Conservation (phyloP, 92 coral and sea anemone genomes). For the Parazoanthus atlanticus region DNA sequence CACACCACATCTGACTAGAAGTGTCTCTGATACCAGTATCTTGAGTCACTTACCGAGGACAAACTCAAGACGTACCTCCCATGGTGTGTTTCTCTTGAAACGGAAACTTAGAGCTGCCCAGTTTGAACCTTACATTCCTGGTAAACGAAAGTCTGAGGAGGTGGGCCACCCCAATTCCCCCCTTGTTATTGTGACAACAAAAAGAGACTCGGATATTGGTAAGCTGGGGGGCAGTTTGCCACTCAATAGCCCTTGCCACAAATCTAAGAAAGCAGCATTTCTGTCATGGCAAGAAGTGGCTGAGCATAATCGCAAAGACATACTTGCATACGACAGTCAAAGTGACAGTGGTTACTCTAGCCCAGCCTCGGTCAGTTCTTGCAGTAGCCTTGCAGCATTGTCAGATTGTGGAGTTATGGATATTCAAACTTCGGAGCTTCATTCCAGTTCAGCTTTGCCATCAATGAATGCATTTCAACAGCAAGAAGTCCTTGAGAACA, state of each 20-base stretch:
- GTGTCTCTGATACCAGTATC: not conserved
- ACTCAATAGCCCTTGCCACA: not conserved
- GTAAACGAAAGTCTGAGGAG: slow-evolving; percentile 54
- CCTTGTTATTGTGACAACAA: not conserved
- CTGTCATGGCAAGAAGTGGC: slow-evolving; percentile 67
- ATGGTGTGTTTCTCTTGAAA: slow-evolving; percentile 39
- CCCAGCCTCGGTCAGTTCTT: slow-evolving; percentile 90
- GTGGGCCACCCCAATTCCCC: slow-evolving; percentile 43
- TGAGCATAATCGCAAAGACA: slow-evolving; percentile 43
- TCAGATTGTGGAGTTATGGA: slow-evolving; percentile 11
- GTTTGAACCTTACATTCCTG: slow-evolving; percentile 91
- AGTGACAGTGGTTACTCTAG: slow-evolving; percentile 98
- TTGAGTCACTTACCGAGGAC: not conserved
- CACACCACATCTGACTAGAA: not conserved
- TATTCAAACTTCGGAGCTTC: not conserved
- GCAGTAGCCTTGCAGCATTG: slow-evolving; percentile 55
- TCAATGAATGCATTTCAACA: not conserved
- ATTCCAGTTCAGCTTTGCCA: not conserved
- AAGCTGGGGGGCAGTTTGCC: not conserved
- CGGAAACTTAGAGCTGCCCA: slow-evolving; percentile 39
- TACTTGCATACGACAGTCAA: slow-evolving; percentile 48
- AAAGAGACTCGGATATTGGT: not conserved
- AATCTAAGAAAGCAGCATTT: slow-evolving; percentile 15
- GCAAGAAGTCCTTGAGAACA: not conserved
- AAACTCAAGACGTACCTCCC: not conserved